Evolutionary conservation across 1,140 invertebrate species (phyloP).

Genomic region (Drosophila cardini): DNA sequence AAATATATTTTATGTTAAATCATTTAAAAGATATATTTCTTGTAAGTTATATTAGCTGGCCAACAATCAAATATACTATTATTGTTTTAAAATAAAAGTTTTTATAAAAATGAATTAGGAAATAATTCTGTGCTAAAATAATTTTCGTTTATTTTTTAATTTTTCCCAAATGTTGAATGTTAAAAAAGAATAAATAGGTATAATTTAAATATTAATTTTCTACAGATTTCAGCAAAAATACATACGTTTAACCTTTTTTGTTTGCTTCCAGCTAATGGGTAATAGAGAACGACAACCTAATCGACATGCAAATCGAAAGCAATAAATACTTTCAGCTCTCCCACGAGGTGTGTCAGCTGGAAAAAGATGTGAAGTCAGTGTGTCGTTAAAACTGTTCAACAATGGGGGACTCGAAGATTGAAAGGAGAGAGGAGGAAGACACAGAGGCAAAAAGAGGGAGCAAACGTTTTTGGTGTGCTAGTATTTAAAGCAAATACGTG

Average conservation of each 20-base stretch:
- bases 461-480: not conserved
- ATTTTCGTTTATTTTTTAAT: no score
- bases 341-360: conserved; percentile 21
- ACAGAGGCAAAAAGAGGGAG: not conserved
- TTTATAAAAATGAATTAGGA: no score
- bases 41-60: no score
- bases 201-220: not conserved
- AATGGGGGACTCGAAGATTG: no score
- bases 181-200: no score
- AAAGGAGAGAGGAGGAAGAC: not conserved
- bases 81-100: no score
- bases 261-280: conserved; percentile 5
- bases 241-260: conserved; percentile 10
- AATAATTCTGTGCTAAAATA: no score
- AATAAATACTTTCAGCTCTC: conserved; percentile 23
- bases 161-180: no score
- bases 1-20: no score
- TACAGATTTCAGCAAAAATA: not conserved
- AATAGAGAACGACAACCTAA: conserved; percentile 18
- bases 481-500: not conserved
- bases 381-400: conserved; percentile 29
- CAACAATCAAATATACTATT: no score
- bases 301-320: conserved; percentile 29
- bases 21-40: no score
- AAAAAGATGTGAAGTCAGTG: conserved; percentile 54